Base-by-base conservation (phyloP, 2,888 invertebrate genomes). In the Cryptus armator region DNA sequence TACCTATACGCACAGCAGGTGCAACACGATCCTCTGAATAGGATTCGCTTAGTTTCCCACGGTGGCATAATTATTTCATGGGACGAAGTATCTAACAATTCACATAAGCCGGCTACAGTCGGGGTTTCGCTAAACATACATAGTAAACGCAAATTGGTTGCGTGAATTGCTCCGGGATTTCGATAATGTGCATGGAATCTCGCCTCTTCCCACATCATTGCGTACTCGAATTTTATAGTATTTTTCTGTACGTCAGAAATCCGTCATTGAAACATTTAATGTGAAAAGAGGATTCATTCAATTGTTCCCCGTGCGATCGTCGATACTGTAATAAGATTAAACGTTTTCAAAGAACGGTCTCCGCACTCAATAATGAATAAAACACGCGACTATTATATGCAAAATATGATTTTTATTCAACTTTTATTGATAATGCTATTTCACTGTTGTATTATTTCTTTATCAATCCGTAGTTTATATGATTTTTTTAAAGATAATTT, bases 101-200 rank as follows among this genome's bases (percentile, higher is more conserved):
- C 59, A 32, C 67, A 16, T 10, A 68, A 78, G 16, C 46, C 59
- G 46, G 48, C 68, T 24, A 62, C 46, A 7, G n/a, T 44, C 51
- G 44, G 32, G 14, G 19, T 68, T 68, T 10, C 59, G 46, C 32
- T 16, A 56, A 68, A 44, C 24, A 12, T 59, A 59, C 24, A 10
- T 59, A 59, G 51, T 56, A 59, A 56, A 67, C 77, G 59, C 77
- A 44, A 67, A 70, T 78, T 68, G 68, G 32, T 44, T 46, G 77
- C 59, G 46, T 32, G 59, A 59, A 56, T 46, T 46, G 43, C 68
- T 37, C 6, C 29, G n/a, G 29, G 77, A 32, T 44, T 44, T 68
- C 59, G 46, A 68, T 68, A 78, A 78, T 78, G 32, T 59, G 32
- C 32, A 29, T 14, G 12, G 10, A 68, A 68, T 62, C 12, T 59